These are phyloP conservation scores for Anodontia alba DNA, from an alignment of 2,888 invertebrate genomes.

Conservation along the genomic window DNA sequence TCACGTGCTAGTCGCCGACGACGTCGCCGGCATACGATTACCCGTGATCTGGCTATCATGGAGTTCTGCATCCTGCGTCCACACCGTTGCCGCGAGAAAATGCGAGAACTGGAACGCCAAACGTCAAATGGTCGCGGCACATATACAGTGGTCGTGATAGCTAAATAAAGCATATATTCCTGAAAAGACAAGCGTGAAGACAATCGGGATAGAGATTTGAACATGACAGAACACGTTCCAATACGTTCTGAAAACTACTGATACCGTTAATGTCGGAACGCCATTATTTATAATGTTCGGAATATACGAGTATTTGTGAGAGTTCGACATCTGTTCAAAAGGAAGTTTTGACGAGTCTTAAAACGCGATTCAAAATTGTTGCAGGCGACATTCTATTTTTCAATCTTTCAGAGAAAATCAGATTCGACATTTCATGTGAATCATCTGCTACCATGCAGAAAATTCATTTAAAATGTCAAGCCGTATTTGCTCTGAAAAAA, in stretches of 20 bases:
- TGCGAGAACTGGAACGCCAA: neutral
- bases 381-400: no score
- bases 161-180: neutral
- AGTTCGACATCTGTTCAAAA: no score
- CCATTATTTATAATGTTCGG: no score
- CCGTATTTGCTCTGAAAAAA: no score
- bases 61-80: conserved; percentile 7
- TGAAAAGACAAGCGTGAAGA: neutral
- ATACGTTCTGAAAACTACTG: neutral
- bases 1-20: neutral
- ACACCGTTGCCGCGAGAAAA: neutral
- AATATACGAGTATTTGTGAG: no score
- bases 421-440: no score
- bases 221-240: conserved; percentile 5
- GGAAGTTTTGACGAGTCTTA: no score
- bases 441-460: no score
- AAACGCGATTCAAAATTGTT: no score
- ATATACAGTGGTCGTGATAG: conserved; percentile 2
- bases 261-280: neutral
- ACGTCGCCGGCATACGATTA: conserved; percentile 6
- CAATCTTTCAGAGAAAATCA: no score
- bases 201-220: neutral
- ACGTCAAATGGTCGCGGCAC: neutral
- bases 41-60: conserved; percentile 4
- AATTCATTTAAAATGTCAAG: no score